Evolutionary conservation across 2,888 invertebrate species (phyloP).

Genomic region (Ernsta delagoae): DNA sequence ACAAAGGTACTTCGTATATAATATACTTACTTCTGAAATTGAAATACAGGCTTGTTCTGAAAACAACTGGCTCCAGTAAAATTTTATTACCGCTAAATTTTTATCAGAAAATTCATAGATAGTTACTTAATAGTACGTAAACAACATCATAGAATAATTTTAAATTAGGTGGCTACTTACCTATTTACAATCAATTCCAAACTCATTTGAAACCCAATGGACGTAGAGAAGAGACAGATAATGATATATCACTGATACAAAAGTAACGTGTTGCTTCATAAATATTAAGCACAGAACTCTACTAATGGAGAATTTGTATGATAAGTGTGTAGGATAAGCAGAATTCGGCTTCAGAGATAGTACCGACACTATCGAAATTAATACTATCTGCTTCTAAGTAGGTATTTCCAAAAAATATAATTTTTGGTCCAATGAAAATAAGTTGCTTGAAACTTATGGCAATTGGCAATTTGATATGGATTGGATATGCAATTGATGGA

Average conservation of each 20-base stretch:
- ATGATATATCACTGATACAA: slow-evolving; percentile 16
- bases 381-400: too few species aligned
- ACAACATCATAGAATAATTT: neutral
- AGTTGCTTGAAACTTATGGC: too few species aligned
- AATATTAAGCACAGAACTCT: slow-evolving; percentile 19
- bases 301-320: slow-evolving; percentile 28
- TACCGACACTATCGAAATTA: neutral
- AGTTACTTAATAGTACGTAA: neutral
- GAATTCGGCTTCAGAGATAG: slow-evolving; percentile 5
- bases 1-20: too few species aligned
- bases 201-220: slow-evolving; percentile 21
- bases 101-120: neutral
- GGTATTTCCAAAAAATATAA: too few species aligned
- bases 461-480: too few species aligned
- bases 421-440: too few species aligned
- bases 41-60: too few species aligned
- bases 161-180: neutral
- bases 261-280: slow-evolving; percentile 15
- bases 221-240: slow-evolving; percentile 10
- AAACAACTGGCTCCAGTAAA: too few species aligned
- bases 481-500: too few species aligned
- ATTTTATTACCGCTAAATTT: too few species aligned
- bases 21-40: too few species aligned
- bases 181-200: slow-evolving; percentile 1
- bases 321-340: slow-evolving; percentile 25